A percentile compares a stretch with the other conserved stretches of the same genome.
These are phyloP conservation scores for Oscheius onirici DNA, from an alignment of 2,888 invertebrate species.

Conservation along the genomic window DNA sequence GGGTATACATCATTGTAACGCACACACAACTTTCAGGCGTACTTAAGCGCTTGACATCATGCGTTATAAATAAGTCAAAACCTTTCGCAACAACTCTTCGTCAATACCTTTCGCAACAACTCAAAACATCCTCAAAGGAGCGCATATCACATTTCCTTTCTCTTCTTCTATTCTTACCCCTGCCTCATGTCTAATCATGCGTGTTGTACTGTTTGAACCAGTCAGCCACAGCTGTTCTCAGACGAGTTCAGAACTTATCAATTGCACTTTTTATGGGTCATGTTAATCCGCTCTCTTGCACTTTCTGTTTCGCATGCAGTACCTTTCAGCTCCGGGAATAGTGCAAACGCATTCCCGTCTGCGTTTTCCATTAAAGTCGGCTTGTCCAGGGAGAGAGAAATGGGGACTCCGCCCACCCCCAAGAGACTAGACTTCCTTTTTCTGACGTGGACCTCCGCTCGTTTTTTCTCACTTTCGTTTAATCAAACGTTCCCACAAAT, in stretches of 20 bases:
- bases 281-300: too few relatives aligned
- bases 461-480: not conserved
- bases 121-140: slow-evolving; percentile 4
- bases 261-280: too few relatives aligned
- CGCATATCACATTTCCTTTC: not conserved
- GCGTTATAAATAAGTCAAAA: not conserved
- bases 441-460: not conserved
- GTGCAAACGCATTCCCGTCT: slow-evolving; percentile 12
- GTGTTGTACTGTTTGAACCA: slow-evolving; percentile 6
- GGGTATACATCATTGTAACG: not conserved
- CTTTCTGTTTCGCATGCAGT: too few relatives aligned
- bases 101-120: not conserved
- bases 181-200: not conserved
- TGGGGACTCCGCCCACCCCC: not conserved
- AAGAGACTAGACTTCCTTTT: slow-evolving; percentile 8
- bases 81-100: slow-evolving; percentile 1
- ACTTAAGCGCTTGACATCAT: slow-evolving; percentile 4
- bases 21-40: not conserved
- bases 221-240: not conserved
- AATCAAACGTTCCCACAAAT: not conserved
- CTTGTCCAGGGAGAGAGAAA: not conserved
- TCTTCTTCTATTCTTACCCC: not conserved
- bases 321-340: not conserved
- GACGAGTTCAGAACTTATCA: too few relatives aligned
- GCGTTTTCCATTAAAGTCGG: slow-evolving; percentile 19